These are phyloP conservation scores for Gymnosoma rotundatum DNA, from an alignment of 2,888 invertebrate species.

Conservation along the genomic window DNA sequence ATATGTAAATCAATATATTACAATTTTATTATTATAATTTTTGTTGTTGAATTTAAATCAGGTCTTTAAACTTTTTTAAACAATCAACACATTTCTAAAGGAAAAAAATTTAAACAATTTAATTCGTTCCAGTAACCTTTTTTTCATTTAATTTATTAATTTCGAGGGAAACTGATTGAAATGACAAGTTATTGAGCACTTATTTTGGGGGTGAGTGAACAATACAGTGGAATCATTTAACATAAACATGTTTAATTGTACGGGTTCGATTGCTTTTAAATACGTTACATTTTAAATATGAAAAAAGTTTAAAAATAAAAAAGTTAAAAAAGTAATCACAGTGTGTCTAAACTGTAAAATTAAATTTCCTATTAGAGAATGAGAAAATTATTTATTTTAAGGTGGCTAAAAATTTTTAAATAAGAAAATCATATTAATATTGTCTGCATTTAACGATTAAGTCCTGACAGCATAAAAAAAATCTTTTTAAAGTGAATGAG, in stretches of 20 bases:
- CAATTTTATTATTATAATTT: not conserved
- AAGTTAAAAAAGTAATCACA: not conserved
- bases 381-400: too few species aligned
- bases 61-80: slow-evolving; percentile 24
- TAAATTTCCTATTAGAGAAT: too few species aligned
- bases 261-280: not conserved
- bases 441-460: too few species aligned
- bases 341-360: not conserved
- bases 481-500: too few species aligned
- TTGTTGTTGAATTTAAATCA: not conserved
- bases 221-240: slow-evolving; percentile 11
- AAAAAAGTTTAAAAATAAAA: not conserved
- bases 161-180: slow-evolving; percentile 11
- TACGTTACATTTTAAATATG: too few species aligned
- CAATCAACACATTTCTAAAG: slow-evolving; percentile 7
- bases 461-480: too few species aligned
- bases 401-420: too few species aligned
- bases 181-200: slow-evolving; percentile 3
- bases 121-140: slow-evolving; percentile 37
- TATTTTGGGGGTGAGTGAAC: not conserved
- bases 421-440: too few species aligned
- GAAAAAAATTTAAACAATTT: slow-evolving; percentile 1
- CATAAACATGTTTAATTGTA: not conserved
- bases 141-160: not conserved
- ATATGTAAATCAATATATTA: slow-evolving; percentile 14